Base-by-base conservation (phyloP, 2,113 vertebrate species). In the Solea senegalensis region DNA sequence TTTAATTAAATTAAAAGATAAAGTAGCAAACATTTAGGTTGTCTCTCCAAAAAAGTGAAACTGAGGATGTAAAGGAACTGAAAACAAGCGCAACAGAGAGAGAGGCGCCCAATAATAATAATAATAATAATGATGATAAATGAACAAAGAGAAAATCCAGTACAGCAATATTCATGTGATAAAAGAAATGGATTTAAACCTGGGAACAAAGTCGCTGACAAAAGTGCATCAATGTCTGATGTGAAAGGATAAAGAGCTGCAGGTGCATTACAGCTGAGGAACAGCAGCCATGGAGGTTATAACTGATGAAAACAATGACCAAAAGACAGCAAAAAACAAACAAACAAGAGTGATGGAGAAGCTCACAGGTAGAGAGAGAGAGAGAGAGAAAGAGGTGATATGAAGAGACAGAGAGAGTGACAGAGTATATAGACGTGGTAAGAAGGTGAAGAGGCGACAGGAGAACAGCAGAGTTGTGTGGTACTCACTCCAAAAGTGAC, bases 401-500 rank as follows among this genome's bases (percentile, higher is more conserved):
- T 8, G 9, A 52, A 2, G 16, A 26, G 13, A 14, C 10, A 10
- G 3, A 69, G 51, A 66, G 43, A 61, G 58, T 50, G 48, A 69
- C 56, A 72, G 71, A 41, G 51, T 44, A 26, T 10, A n/a, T 2
- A 56, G 58, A 46, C 11, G 13, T 21, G 21, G 21, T 8, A 62
- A 50, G 48, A 74, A 69, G 66, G 56, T 44, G 65, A 60, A 73
- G 56, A 65, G 55, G 51, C 71, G 50, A 72, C 34, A 26, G 34
- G 63, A 70, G 73, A 77, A 68, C 54, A 68, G 73, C 58, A 80
- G 66, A 84, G 78, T 74, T 76, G 69, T 21, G 62, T 80, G 61
- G 82, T 93, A 94, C 94, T 94, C 90, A 94, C 94, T 92, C 92
- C 87, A 86, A 87, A 92, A 73, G 87, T 86, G 86, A 88, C 72